Evolutionary conservation across 2,888 invertebrate species (phyloP), one percentile per base, ranked within the genome.

Genomic region (Cerastoderma edule): DNA sequence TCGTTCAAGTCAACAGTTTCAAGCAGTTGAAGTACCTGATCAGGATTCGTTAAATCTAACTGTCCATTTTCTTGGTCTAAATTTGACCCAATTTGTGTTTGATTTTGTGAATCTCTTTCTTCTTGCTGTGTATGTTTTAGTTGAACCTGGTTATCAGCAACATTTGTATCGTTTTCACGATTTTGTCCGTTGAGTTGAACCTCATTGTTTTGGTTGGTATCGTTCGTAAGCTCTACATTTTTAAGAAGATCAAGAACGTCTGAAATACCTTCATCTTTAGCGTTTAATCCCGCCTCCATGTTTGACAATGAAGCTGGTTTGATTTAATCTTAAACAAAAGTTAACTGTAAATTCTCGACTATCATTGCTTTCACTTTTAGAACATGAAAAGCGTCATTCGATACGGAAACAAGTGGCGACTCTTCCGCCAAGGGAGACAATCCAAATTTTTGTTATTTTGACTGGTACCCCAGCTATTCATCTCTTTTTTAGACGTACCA

Each of bases 1-100:
- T 89, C 89, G 19, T 86, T 80, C 30, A 89, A 78, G 33, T 88
- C 85, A 24, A 87, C 84, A 33, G 71, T 80, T 68, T 87, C 85
- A 27, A 89, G 67, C 81, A 88, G 82, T n/a, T 82, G 63, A 19
- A 86, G 69, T 19, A 89, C 75, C 57, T 82, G 81, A 8, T 87
- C 86, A 19, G 87, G 85, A 53, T 88, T 74, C 24, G 84, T 68
- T 27, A 88, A 65, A 67, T 87, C 79, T 60, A 86, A 33, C 19
- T 39, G 19, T 13, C n/a, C 19, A 32, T 57, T 57, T 57, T 65
- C 64, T 44, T 22, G 46, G 1, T 6, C 30, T 27, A 19, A 27
- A 10, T n/a, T 13, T 16, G 50, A 16, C n/a, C 24, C 22, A 19
- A 22, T 19, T 10, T 32, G 10, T 1, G 8, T 19, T n/a, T 39